Base-by-base conservation (phyloP, 2,113 vertebrate genomes). In the Pedionomus torquatus region DNA sequence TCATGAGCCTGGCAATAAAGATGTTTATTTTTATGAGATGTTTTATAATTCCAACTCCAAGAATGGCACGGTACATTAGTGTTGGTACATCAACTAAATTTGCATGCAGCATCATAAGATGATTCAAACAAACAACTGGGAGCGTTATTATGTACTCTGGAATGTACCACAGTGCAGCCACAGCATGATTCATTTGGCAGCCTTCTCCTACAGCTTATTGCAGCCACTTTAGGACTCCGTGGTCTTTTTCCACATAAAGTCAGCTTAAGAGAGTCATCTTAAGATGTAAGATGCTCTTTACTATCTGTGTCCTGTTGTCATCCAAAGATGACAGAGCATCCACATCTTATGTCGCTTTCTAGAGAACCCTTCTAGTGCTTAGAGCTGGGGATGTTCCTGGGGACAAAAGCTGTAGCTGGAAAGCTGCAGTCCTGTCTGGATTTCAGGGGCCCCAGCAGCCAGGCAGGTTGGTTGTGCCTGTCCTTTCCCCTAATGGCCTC, bases 11-110 rank as follows among this genome's bases (percentile, higher is more conserved):
- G 51, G 85, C 74, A 93, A 52, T 74, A 69, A 89, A 89, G 81
- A 58, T 80, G 35, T 86, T 97, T 97, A 72, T 65, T 88, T 96
- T 94, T 94, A 90, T 82, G 89, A 97, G 76, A 18, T 54, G 39
- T 48, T 55, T 81, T 92, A 55, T 55, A 89, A 83, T 58, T 81
- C 48, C 61, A 68, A 16, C 75, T 94, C 87, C 89, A n/a, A 96
- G 93, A 92, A 95, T 4, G 5, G 83, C 87, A 82, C 5, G 70
- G 71, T 51, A 10, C 90, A 86, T 97, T 97, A 92, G 69, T 69
- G 60, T 79, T 95, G 92, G 85, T 87, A 28, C 65, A 92, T 96
- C 95, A 97, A 58, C 66, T 96, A 82, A 97, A 94, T 79, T 91
- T 80, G 91, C 66, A 0, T 71, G 54, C 44, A 65, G 52, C 63